These are phyloP conservation scores for Dendrocopos noguchii DNA, from an alignment of 2,113 vertebrate genomes.

Conservation along the genomic window DNA sequence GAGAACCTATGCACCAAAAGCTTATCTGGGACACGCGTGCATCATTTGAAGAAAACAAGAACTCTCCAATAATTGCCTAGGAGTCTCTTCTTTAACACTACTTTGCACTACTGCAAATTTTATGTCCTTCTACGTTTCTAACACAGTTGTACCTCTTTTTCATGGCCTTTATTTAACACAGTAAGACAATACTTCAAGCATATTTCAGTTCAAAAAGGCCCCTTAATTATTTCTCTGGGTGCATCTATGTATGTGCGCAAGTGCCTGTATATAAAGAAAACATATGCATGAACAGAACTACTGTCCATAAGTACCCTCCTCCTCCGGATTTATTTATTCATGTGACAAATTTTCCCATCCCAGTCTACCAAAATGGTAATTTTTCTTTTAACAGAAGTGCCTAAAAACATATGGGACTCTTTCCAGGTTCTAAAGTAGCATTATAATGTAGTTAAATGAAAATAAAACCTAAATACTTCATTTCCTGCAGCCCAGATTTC, in stretches of 20 bases:
- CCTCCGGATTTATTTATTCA: neutral
- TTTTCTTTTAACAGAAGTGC: neutral
- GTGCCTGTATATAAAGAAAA: neutral
- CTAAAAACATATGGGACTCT: slow-evolving; percentile 18
- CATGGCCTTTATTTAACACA: neutral
- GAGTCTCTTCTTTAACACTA: neutral
- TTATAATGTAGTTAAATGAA: slow-evolving; percentile 45
- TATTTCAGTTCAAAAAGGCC: neutral
- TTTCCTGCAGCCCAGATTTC: slow-evolving; percentile 58
- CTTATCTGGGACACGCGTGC: neutral
- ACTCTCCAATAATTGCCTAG: neutral
- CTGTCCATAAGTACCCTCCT: neutral
- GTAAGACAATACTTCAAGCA: neutral
- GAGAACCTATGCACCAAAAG: neutral
- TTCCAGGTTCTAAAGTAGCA: slow-evolving; percentile 22
- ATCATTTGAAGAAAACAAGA: neutral
- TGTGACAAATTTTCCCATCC: neutral
- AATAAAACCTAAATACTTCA: slow-evolving; percentile 59
- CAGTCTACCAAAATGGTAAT: neutral
- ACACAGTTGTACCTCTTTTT: neutral
- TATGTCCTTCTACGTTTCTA: neutral
- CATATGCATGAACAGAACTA: neutral
- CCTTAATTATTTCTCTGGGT: neutral
- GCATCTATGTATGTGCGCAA: neutral
- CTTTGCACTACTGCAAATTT: neutral